phyloP scores from a whole-genome alignment of 2,888 invertebrate species.

The Melieria picta region DNA sequence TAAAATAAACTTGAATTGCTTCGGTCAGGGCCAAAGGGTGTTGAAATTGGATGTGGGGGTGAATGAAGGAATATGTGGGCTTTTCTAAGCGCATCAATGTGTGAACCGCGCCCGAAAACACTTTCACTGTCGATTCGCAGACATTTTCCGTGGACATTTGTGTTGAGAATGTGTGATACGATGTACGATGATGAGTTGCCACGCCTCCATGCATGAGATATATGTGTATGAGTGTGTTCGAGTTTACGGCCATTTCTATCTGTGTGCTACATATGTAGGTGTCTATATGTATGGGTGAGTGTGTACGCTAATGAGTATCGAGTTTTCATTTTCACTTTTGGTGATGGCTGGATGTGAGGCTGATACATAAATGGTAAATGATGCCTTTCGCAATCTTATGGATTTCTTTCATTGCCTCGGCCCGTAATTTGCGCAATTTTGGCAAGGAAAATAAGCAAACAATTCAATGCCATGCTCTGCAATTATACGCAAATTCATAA shows the following conservation, averaged over 20 bases:
- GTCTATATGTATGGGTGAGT: background rate
- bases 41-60: background rate
- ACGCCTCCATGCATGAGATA: constrained; percentile 38
- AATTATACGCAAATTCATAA: constrained; percentile 43
- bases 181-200: too few species aligned
- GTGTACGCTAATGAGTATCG: background rate
- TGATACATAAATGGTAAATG: background rate
- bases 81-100: background rate
- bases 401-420: constrained; percentile 4
- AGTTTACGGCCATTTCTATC: constrained; percentile 21
- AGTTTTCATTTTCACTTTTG: background rate
- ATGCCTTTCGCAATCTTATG: constrained; percentile 22
- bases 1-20: background rate
- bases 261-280: constrained; percentile 29
- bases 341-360: background rate
- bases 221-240: too few species aligned
- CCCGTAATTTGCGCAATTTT: background rate
- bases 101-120: background rate
- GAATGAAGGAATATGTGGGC: constrained; percentile 1
- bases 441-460: constrained; percentile 42
- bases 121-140: too few species aligned
- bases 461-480: constrained; percentile 59
- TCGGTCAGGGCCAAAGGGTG: background rate
- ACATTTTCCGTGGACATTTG: constrained; percentile 62
- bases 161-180: constrained; percentile 60